Conservation (phyloP, 2,797 vertebrate species). For the Caiman crocodilus region DNA sequence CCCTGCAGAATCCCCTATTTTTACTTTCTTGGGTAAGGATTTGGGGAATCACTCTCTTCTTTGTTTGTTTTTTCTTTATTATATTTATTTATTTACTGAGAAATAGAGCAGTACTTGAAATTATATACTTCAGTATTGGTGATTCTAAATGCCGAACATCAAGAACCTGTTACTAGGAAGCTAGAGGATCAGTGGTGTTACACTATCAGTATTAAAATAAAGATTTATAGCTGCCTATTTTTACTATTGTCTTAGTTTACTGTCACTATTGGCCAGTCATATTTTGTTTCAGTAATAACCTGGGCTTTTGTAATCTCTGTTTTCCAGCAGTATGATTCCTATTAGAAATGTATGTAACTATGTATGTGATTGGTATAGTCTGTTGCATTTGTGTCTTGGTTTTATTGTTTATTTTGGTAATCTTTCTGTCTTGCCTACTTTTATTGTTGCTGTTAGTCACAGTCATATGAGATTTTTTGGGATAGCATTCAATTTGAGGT, state of each 20-base stretch:
- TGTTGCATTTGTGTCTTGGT: not conserved
- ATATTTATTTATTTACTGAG: not conserved
- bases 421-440: not conserved
- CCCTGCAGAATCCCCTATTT: not conserved
- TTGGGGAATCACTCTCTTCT: not conserved
- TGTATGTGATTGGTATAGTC: not conserved
- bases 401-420: not conserved
- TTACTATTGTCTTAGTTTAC: not conserved
- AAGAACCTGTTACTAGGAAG: not conserved
- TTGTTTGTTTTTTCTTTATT: not conserved
- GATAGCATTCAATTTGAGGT: slow-evolving; percentile 15
- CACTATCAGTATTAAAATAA: not conserved
- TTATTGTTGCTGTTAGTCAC: not conserved
- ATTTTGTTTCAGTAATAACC: not conserved
- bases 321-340: not conserved
- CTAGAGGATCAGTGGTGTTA: not conserved
- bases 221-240: not conserved
- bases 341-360: not conserved
- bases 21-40: too few relatives aligned
- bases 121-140: not conserved
- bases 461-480: slow-evolving; percentile 6
- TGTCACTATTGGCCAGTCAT: not conserved
- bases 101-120: not conserved
- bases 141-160: not conserved
- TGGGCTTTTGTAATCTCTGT: not conserved